Percentiles rank a stretch among this genome's conserved stretches.
Conservation (phyloP, 2,113 vertebrate genomes). For the Picathartes gymnocephalus region DNA sequence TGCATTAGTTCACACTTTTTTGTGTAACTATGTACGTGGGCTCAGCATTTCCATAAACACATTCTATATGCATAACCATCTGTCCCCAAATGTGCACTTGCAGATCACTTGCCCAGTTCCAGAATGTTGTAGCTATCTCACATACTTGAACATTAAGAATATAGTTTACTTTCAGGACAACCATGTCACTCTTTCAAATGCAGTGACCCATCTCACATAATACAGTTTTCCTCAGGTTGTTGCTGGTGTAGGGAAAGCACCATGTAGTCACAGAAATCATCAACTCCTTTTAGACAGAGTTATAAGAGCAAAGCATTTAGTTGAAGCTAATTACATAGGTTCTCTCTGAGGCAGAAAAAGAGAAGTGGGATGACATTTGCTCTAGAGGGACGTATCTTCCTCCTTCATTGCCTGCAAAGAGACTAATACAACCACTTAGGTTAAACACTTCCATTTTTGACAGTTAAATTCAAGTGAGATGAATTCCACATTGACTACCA, state of each 20-base stretch:
- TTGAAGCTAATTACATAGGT: not conserved
- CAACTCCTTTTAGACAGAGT: not conserved
- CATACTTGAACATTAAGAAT: rapidly evolving
- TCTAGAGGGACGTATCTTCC: not conserved
- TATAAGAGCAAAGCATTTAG: not conserved
- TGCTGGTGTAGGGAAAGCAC: not conserved
- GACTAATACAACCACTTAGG: not conserved
- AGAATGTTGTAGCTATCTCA: not conserved
- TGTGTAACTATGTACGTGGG: not conserved
- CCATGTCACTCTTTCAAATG: not conserved
- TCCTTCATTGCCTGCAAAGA: not conserved
- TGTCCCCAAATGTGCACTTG: not conserved
- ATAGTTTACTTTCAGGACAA: not conserved
- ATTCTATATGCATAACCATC: not conserved
- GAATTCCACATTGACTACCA: not conserved
- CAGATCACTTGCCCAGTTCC: not conserved
- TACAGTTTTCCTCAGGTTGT: not conserved
- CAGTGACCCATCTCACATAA: not conserved
- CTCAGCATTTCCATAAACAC: not conserved
- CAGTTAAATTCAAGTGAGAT: not conserved
- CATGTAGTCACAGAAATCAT: not conserved
- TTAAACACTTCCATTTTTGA: slow-evolving; percentile 6
- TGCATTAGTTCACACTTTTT: not conserved
- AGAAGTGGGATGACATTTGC: not conserved
- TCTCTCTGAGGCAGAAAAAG: not conserved